Conservation (phyloP, 2,797 vertebrate species). For the Caiman crocodilus region DNA sequence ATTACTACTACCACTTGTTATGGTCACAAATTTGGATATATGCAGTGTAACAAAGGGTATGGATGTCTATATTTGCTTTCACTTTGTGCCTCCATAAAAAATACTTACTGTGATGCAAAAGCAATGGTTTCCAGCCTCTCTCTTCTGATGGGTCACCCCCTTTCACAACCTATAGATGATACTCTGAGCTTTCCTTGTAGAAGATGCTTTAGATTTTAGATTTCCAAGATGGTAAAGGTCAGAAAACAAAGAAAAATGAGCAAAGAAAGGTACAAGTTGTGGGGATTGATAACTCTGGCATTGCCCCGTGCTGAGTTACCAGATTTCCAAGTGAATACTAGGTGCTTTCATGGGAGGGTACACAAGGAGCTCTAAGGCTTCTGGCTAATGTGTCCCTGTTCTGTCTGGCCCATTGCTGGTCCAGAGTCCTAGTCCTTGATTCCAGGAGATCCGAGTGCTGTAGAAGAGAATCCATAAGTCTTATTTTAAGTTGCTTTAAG, state of each 20-base stretch:
- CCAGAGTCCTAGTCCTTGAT: background rate
- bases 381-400: background rate
- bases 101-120: too few species aligned
- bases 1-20: too few species aligned
- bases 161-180: background rate
- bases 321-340: background rate
- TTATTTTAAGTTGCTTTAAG: background rate
- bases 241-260: background rate
- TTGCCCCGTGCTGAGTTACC: background rate
- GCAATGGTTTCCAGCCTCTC: background rate
- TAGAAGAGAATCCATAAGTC: background rate
- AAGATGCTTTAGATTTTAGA: background rate
- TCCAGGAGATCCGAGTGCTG: background rate
- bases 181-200: background rate
- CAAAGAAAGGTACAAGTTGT: background rate
- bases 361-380: background rate
- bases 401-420: background rate
- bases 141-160: background rate
- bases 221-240: background rate
- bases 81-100: too few species aligned
- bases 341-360: background rate
- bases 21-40: too few species aligned
- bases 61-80: too few species aligned
- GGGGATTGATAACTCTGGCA: background rate
- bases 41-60: too few species aligned